Evolutionary conservation across 1,140 invertebrate genomes (phyloP), one percentile per base, ranked within the genome.

Genomic region (Palaemon carinicauda): DNA sequence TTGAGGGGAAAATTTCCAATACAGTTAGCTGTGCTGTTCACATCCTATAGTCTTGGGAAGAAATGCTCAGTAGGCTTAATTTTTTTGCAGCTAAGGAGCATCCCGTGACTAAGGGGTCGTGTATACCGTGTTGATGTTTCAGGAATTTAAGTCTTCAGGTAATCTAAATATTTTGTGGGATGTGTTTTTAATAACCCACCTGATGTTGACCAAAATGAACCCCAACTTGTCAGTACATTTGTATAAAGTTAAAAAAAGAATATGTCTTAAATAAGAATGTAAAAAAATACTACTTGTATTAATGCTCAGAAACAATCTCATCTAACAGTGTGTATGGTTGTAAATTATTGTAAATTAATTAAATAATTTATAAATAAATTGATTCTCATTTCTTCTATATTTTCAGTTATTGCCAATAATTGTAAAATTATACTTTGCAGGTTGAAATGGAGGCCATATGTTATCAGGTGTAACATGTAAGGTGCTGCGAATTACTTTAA

Each of bases 181-280:
- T 79, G 77, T 85, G 83, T 85, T 85, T 85, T 85, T 85, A 85
- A 71, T 65, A 78, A 78, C 82, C 82, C 83, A 52, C 83, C 83
- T 79, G 83, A 85, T 69, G 65, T 79, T 79, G 77, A 85, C 83
- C 83, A 85, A 85, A 85, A 78, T 78, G 75, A 79, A 77, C 69
- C 77, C 73, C 54, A 52, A 85, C 56, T 80, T 89, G 73, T 88
- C 82, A 73, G 78, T 74, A 81, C 71, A 52, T 80, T 80, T 52
- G 74, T 75, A 71, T 78, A 74, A 81, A 82, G 56, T 71, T 65
- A 69, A 82, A 84, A 91, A 91, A 93, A 92, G 80, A 89, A 82
- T 89, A 82, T 77, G 65, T 78, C 87, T 75, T 82, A 80, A 51
- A 52, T 33, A 41, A 71, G 31, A 24, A 81, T 50, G 65, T 69